Base-by-base conservation (phyloP, 2,113 vertebrate species). In the Eclectus roratus region DNA sequence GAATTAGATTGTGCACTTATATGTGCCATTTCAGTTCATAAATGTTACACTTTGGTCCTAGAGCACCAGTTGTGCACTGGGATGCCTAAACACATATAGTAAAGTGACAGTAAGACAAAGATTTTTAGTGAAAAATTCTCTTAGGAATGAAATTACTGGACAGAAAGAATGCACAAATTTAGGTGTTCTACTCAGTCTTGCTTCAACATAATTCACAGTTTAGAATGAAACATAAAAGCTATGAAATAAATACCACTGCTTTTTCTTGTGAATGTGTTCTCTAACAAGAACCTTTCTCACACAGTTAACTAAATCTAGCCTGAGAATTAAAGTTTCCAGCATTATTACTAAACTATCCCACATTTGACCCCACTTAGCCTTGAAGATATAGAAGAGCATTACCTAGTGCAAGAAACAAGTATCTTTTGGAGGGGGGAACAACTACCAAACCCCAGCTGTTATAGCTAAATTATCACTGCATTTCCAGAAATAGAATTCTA, bases 381-480 rank as follows among this genome's bases (percentile, higher is more conserved):
- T 63, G 18, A 86, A 78, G 80, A 37, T 5, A 56, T 1, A n/a
- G 23, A 18, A 35, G 2, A 66, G 19, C 10, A 52, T 17, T 14
- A 66, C 13, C 12, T 55, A 17, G 10, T 41, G 6, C 44, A 81
- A 72, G 13, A 46, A 56, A 65, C 78, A 33, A 3, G 1, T 31
- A 46, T 7, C 7, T 44, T 11, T 24, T 16, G 5, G 2, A 13
- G 17, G 3, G 4, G 7, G 2, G 3, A 9, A 9, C 5, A 47
- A 37, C 7, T 41, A 39, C 0, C 31, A 77, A 84, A 31, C 6
- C 4, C 3, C 17, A 41, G 7, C 13, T 58, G 9, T 29, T 17
- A 56, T 5, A 60, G 15, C 2, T 33, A 68, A 87, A 58, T 27
- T 23, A 64, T 5, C 15, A 78, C 3, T 1, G 6, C 17, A 71